These are phyloP conservation scores for Panthera uncia DNA, from an alignment of 2,113 vertebrate genomes.

Conservation along the genomic window DNA sequence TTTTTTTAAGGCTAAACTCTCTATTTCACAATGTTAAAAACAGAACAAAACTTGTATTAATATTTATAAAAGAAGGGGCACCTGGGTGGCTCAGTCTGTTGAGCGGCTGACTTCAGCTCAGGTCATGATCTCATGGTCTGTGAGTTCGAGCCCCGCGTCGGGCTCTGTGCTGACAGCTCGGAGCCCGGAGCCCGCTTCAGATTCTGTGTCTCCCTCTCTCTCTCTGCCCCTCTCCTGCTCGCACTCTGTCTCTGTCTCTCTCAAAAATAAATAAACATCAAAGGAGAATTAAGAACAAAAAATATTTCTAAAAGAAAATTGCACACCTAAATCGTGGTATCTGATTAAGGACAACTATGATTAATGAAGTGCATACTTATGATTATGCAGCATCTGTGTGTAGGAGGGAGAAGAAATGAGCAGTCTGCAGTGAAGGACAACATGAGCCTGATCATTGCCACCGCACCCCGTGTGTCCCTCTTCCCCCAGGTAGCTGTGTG, in stretches of 20 bases:
- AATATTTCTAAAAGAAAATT: not conserved
- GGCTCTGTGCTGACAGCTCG: no score
- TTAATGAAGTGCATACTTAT: not conserved
- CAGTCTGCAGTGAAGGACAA: fast-evolving
- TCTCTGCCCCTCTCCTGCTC: no score
- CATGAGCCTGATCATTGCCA: fast-evolving
- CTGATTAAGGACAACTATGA: not conserved
- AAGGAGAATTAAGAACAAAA: no score
- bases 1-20: not conserved
- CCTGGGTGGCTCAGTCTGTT: no score
- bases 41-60: not conserved
- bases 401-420: not conserved
- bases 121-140: no score
- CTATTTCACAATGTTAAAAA: not conserved
- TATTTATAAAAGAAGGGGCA: not conserved
- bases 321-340: not conserved
- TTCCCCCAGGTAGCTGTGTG: fast-evolving
- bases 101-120: no score
- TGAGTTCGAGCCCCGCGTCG: no score
- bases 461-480: fast-evolving
- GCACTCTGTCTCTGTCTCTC: no score
- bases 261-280: no score
- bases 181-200: no score
- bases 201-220: no score
- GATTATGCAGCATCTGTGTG: not conserved